Evolutionary conservation across 2,888 invertebrate species (phyloP), one percentile per base, ranked within the genome.

Genomic region (Villa cingulata): DNA sequence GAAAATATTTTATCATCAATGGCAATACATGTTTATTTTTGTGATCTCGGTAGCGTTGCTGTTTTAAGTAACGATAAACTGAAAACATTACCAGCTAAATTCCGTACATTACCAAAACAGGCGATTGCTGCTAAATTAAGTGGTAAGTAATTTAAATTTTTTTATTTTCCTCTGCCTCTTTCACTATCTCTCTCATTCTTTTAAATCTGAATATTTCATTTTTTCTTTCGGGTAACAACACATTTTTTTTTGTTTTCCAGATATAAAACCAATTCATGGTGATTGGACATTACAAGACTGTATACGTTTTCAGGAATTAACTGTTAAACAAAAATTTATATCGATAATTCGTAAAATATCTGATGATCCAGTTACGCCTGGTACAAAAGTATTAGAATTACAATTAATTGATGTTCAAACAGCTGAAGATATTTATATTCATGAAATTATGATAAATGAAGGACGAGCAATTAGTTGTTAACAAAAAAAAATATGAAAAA

Each of bases 401-500:
- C 74, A 77, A 56, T 72, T 87, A 37, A 78, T 86, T 47, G 86
- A 87, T 59, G 83, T 83, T 1, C 74, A 78, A 32, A 77, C 78
- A 0, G 72, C 74, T 7, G 74, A 76, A 37, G 85, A 86, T 59
- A 66, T 85, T 39, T 75, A 77, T 59, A 74, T 86, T 40, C 78
- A 79, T 57, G 71, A 78, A 52, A 69, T 77, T 56, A 67, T 87
- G 48, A 74, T 84, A 14, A 67, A 73, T 2, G 79, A 80, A 61
- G 74, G 76, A 18, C 72, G 78, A 55, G 82, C 80, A 46, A 57
- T 60, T 36, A 32, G 6, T 2, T 32, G 29, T 32, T 32, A 32
- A 42, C 27, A 36, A 23, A 43, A 16, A 43, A 43, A 43, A 48
- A 19, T 19, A 14, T 34, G 43, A 43, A 36, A 14, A 45, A 6